Evolutionary conservation across 2,797 vertebrate genomes (phyloP), one percentile per base, ranked within the genome.

Genomic region (Glossophaga mutica): DNA sequence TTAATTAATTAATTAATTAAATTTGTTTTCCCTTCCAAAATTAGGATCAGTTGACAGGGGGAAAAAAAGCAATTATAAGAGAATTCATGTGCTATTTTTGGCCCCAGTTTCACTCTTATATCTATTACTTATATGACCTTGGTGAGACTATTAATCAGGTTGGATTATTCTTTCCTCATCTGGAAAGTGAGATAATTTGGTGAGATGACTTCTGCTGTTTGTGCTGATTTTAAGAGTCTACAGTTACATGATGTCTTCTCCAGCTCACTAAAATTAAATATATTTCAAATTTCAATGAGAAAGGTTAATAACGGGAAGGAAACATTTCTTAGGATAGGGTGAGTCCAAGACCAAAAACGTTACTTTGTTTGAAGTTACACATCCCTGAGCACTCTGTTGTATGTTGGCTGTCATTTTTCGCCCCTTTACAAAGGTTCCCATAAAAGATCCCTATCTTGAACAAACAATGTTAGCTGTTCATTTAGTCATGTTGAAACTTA

Each of bases 281-380:
- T 50, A 26, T 59, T 94, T 96, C 15, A 44, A 6, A 84, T 83
- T 96, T 71, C 87, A 94, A 9, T 73, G 67, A 94, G 93, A 91
- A 87, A 88, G 68, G 26, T 90, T 67, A 77, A n/a, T 65, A 82
- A 81, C 5, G 8, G 10, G 52, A 84, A 85, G 42, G 14, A 71
- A 96, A 55, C 24, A 65, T 74, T 87, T 91, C 46, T 87, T 11
- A 76, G n/a, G 50, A n/a, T 19, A 78, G 29, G 37, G 62, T 88
- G 46, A 90, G 15, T n/a, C 34, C 42, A 94, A 68, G 39, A 65
- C 37, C 12, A 18, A 62, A 79, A 88, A 73, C 11, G 57, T 73
- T 42, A 83, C 5, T 37, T 73, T 94, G 48, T 52, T 74, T 81
- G 59, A 92, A 84, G 67, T 94, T 57, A 77, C 26, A 46, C 5